Base-by-base conservation (phyloP, 2,113 vertebrate genomes). In the Phrynocephalus versicolor region DNA sequence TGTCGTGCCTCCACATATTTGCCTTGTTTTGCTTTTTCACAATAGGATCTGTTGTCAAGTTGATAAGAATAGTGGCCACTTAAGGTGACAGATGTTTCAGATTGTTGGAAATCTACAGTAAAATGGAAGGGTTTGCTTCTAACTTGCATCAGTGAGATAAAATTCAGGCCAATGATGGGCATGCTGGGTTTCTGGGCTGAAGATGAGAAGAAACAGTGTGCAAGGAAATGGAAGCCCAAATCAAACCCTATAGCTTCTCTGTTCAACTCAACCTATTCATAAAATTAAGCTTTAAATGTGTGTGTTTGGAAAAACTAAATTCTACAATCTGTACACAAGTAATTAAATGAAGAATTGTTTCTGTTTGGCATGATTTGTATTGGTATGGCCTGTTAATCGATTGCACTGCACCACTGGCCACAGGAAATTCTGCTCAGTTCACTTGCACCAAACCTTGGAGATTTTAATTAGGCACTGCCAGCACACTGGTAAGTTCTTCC, bases 101-200 rank as follows among this genome's bases (percentile, higher is more conserved):
- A 33, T 79, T 79, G 57, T 30, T 80, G 60, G 73, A 84, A 84
- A 84, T 67, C n/a, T 77, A 77, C 12, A 37, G 51, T 37, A 23
- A 70, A 71, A 25, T n/a, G 9, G 13, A 33, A 70, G n/a, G n/a
- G 60, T 35, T 71, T 69, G n/a, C n/a, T 1, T 25, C 21, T 82
- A 51, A 57, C 74, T 76, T 84, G 37, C 60, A 65, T 35, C 13
- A 51, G 39, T 14, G 25, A 21, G 60, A 62, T 51, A 75, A 71
- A 75, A 64, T 39, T 14, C 41, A 37, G 55, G 58, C 15, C 30
- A 25, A 14, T 69, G 62, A 25, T 14, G 69, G 23, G 45, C 1
- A 14, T 41, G 9, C 45, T 69, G 74, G 18, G 45, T 37, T 69
- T 75, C 33, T 77, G 45, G n/a, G 21, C 6, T 41, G 23, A 27